Evolutionary conservation across 2,888 invertebrate genomes (phyloP).

Genomic region (Trichogramma evanescens): DNA sequence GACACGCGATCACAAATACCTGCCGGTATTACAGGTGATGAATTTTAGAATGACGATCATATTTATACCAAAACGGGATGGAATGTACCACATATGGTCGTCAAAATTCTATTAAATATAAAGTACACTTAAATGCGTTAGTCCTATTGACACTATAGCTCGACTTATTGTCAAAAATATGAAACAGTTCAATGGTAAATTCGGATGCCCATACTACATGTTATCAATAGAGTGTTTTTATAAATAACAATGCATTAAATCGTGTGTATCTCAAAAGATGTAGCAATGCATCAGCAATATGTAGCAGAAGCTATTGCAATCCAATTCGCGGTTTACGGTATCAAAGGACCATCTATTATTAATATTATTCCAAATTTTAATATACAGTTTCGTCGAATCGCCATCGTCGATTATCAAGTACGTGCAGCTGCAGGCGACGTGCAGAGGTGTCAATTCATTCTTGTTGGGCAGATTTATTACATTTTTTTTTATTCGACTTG

Average conservation of each 20-base stretch:
- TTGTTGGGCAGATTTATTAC: too few species aligned
- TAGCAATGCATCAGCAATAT: neutral
- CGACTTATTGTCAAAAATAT: slow-evolving; percentile 2
- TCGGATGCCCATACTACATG: slow-evolving; percentile 10
- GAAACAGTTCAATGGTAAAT: slow-evolving; percentile 7
- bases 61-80: neutral
- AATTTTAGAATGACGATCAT: too few species aligned
- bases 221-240: neutral
- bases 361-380: slow-evolving; percentile 12
- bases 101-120: neutral
- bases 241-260: neutral
- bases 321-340: neutral
- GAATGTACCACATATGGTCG: neutral
- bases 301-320: neutral
- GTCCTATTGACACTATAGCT: slow-evolving; percentile 4
- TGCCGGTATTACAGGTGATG: too few species aligned
- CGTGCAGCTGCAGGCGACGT: too few species aligned
- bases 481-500: too few species aligned
- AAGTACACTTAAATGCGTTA: neutral
- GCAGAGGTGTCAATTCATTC: too few species aligned
- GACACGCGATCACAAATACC: too few species aligned
- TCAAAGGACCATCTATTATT: slow-evolving; percentile 12
- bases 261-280: neutral
- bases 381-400: slow-evolving; percentile 16
- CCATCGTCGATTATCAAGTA: too few species aligned